Percentiles rank a stretch among this genome's conserved stretches.
phyloP scores from a whole-genome alignment of 2,113 vertebrate species.

The Butastur rufipennis region DNA sequence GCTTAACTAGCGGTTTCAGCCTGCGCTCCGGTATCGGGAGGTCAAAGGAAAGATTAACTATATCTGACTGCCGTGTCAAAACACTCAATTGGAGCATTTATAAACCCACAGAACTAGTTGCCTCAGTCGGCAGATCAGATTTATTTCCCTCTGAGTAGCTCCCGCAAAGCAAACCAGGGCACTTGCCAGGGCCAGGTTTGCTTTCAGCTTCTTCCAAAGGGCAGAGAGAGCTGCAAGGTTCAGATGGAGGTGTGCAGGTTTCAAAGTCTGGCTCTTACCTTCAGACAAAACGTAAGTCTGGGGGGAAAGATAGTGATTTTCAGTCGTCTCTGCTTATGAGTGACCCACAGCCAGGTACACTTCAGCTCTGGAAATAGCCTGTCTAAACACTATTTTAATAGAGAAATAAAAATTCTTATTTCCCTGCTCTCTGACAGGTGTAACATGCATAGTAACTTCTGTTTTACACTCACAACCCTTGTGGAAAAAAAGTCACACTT shows the following conservation, averaged over 20 bases:
- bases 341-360: neutral
- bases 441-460: neutral
- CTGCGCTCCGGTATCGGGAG: neutral
- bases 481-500: neutral
- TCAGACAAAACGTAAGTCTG: neutral
- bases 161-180: neutral
- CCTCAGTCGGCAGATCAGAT: neutral
- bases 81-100: slow-evolving; percentile 61
- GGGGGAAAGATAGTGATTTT: neutral
- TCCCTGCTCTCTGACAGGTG: neutral
- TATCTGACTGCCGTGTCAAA: slow-evolving; percentile 65
- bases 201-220: neutral
- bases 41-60: slow-evolving; percentile 67
- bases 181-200: neutral
- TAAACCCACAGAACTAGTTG: slow-evolving; percentile 47
- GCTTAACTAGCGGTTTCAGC: slow-evolving; percentile 46
- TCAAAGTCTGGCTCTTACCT: neutral
- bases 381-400: neutral
- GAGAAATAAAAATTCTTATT: neutral
- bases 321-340: neutral
- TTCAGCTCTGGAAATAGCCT: neutral
- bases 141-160: neutral
- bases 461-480: neutral
- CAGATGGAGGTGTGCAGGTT: neutral
- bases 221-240: neutral